These are phyloP conservation scores for Elegia similella DNA, from an alignment of 2,888 invertebrate species.

Conservation along the genomic window DNA sequence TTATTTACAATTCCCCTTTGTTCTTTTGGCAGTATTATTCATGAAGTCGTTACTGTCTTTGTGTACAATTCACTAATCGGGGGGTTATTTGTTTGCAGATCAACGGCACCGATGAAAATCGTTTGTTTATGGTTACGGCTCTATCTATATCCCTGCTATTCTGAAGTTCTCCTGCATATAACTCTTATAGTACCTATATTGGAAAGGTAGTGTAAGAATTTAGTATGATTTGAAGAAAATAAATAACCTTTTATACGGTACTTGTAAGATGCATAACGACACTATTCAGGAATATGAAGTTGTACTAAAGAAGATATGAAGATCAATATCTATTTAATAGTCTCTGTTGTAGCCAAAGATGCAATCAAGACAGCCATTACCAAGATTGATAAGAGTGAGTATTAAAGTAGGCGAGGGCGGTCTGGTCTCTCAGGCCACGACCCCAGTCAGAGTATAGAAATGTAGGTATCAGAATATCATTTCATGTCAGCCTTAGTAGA, in stretches of 20 bases:
- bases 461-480: conserved; percentile 2
- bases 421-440: conserved; percentile 20
- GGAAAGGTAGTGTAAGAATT: too few relatives aligned
- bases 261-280: too few relatives aligned
- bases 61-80: not conserved
- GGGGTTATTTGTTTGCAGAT: not conserved
- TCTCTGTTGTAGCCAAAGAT: conserved; percentile 3
- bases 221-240: too few relatives aligned
- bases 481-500: not conserved
- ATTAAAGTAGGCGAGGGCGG: conserved; percentile 23
- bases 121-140: not conserved
- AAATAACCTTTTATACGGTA: too few relatives aligned
- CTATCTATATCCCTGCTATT: not conserved
- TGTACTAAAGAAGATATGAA: not conserved
- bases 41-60: not conserved
- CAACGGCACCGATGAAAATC: not conserved
- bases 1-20: not conserved
- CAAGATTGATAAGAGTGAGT: conserved; percentile 30
- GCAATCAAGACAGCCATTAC: conserved; percentile 22
- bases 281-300: not conserved
- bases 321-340: conserved; percentile 9
- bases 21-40: not conserved
- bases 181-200: too few relatives aligned
- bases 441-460: not conserved
- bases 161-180: too few relatives aligned